Conservation (phyloP, 2,888 invertebrate species). For the Calameuta idolon region DNA sequence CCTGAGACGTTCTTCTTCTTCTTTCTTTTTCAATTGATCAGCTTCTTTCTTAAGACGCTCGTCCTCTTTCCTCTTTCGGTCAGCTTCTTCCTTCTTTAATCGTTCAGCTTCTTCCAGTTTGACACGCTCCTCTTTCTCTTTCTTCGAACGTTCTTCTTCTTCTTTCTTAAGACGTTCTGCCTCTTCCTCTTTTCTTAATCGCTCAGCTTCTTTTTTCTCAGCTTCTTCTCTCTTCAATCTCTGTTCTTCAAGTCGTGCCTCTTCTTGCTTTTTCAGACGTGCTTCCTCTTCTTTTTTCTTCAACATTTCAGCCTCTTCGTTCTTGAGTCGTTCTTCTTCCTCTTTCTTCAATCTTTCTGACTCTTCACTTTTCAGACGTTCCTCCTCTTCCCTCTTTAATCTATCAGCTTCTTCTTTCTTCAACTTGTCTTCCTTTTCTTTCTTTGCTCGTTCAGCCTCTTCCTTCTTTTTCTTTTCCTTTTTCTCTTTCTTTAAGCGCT, state of each 20-base stretch:
- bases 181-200: conserved; percentile 25
- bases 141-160: conserved; percentile 31
- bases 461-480: conserved; percentile 38
- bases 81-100: conserved; percentile 16
- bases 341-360: conserved; percentile 15
- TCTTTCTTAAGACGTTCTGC: conserved; percentile 40
- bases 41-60: conserved; percentile 25
- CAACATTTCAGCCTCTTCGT: conserved; percentile 27
- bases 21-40: conserved; percentile 25
- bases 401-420: conserved; percentile 27
- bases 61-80: conserved; percentile 10
- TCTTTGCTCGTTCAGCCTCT: conserved; percentile 29
- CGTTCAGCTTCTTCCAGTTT: conserved; percentile 22
- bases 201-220: conserved; percentile 24
- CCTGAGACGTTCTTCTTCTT: conserved; percentile 47
- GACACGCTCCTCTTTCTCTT: conserved; percentile 34
- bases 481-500: conserved; percentile 37
- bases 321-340: conserved; percentile 13
- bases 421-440: conserved; percentile 53
- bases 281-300: conserved; percentile 34
- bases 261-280: conserved; percentile 28
- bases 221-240: conserved; percentile 13
- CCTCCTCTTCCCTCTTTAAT: conserved; percentile 21
- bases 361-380: conserved; percentile 13
- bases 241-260: conserved; percentile 16